Evolutionary conservation across 92 coral and sea anemone genomes (phyloP).

Genomic region (Blastomussa wellsi): DNA sequence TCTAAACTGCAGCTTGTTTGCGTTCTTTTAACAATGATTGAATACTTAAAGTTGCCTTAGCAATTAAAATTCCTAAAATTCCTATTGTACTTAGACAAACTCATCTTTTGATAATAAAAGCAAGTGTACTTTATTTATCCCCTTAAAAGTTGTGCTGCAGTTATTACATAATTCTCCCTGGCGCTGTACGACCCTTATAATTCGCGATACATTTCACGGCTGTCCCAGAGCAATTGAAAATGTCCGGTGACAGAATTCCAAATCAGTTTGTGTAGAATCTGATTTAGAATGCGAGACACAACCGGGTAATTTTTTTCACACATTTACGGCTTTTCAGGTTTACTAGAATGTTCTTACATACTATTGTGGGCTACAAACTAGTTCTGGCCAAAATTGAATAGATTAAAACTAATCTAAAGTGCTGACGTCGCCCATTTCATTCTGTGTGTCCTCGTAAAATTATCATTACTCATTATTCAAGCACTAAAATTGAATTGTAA

Average conservation of each 20-base stretch:
- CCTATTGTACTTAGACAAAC: neutral
- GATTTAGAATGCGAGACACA: neutral
- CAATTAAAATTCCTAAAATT: neutral
- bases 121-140: neutral
- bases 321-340: too few relatives aligned
- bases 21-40: neutral
- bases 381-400: neutral
- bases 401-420: neutral
- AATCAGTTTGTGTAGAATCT: neutral
- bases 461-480: too few relatives aligned
- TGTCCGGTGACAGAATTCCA: neutral
- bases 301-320: neutral
- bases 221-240: neutral
- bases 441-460: neutral
- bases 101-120: too few relatives aligned
- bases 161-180: neutral
- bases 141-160: neutral
- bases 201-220: neutral
- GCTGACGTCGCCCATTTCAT: neutral
- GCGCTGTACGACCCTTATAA: neutral
- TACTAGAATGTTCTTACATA: neutral
- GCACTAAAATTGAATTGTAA: too few relatives aligned
- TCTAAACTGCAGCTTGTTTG: neutral
- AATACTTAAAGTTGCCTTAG: too few relatives aligned
- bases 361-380: neutral